These are phyloP conservation scores for Melinaea menophilus DNA, from an alignment of 2,888 invertebrate genomes.

Conservation along the genomic window DNA sequence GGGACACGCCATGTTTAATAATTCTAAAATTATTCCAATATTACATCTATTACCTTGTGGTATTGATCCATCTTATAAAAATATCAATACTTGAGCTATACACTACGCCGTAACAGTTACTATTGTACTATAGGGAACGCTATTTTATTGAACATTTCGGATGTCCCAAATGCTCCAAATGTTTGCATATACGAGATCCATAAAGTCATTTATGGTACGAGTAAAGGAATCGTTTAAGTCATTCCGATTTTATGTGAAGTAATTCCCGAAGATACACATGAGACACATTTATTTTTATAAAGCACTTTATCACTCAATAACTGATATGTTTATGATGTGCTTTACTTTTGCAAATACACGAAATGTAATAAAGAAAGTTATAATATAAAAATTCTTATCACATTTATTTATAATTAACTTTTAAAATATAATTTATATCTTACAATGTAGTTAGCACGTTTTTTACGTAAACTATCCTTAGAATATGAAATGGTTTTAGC, in stretches of 20 bases:
- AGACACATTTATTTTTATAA: slow-evolving; percentile 8
- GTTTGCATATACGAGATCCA: slow-evolving; percentile 8
- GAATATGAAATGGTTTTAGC: slow-evolving; percentile 25
- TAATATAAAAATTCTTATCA: no score
- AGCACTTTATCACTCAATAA: slow-evolving; percentile 5
- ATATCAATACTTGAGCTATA: background rate
- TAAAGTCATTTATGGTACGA: slow-evolving; percentile 17
- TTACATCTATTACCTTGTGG: no score
- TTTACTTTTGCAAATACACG: background rate
- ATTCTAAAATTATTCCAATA: no score
- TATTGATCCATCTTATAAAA: background rate
- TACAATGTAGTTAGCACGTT: slow-evolving; percentile 13
- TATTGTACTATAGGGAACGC: slow-evolving; percentile 5
- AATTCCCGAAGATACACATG: slow-evolving; percentile 18
- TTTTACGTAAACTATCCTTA: slow-evolving; percentile 25
- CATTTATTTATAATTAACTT: no score
- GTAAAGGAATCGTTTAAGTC: slow-evolving; percentile 19
- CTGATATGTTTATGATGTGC: background rate
- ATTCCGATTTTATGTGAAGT: slow-evolving; percentile 17
- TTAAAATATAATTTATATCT: background rate
- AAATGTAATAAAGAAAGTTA: no score
- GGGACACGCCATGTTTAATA: no score
- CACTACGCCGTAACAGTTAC: slow-evolving; percentile 1
- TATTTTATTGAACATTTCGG: slow-evolving; percentile 6
- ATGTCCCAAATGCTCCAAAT: slow-evolving; percentile 5